Base-by-base conservation (phyloP, 2,113 vertebrate genomes). In the Halichoeres trimaculatus region DNA sequence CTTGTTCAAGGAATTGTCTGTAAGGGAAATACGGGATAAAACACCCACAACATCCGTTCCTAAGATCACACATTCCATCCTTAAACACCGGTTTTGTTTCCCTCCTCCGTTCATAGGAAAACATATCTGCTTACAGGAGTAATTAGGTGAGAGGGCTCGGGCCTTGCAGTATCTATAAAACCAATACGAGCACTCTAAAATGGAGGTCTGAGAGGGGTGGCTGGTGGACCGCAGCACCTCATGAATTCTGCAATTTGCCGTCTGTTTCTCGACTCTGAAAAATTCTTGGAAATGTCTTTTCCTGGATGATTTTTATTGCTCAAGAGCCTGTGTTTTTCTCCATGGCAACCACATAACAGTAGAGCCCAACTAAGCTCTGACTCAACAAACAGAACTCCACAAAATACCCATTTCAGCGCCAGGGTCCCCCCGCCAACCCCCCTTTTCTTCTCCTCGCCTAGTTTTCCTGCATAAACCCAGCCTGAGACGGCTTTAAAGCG, bases 281-380 rank as follows among this genome's bases (percentile, higher is more conserved):
- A 92, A 88, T 88, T 91, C 86, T 87, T 92, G 89, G 93, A 95
- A 90, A 91, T 86, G 80, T 92, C 84, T 94, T 94, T 93, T 93
- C 92, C 92, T 91, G 91, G 83, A 91, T 90, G 87, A 79, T 90
- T 89, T 94, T 94, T 91, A 93, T 94, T 94, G 92, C 91, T 91
- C 93, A 92, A 95, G 90, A 87, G 88, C 62, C 16, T 78, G 52
- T 96, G 95, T 94, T 93, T 94, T 88, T 95, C 94, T 94, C 97
- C 96, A 98, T 97, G 94, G 96, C 96, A 97, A 99, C 96, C 88
- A 90, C 95, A 97, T 94, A 97, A 98, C 96, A 97, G 91, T 63
- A 41, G 87, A 92, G 87, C 77, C 81, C 91, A 90, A 93, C 94
- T 94, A 95, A 93, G 89, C 93, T 94, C 93, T 95, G 95, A 95